Evolutionary conservation across 2,888 invertebrate species (phyloP).

Genomic region (Eulithis prunata): DNA sequence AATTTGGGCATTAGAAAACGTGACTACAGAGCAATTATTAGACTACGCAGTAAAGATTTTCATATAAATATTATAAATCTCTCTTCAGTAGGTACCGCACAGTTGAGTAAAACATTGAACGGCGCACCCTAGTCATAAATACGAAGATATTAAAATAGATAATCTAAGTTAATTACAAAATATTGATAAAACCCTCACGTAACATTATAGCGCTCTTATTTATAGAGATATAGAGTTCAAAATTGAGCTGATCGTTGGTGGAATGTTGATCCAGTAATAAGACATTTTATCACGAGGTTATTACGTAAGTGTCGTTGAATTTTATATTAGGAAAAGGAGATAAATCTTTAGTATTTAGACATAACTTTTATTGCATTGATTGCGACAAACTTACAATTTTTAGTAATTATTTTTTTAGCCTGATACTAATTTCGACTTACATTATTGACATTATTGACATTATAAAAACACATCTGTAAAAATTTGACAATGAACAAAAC

Average conservation of each 20-base stretch:
- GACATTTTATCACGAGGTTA: slow-evolving; percentile 61
- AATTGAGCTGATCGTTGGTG: slow-evolving; percentile 13
- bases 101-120: slow-evolving; percentile 28
- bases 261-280: slow-evolving; percentile 49
- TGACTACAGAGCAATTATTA: too few species aligned
- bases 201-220: slow-evolving; percentile 10
- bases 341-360: slow-evolving; percentile 1
- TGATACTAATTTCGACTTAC: too few species aligned
- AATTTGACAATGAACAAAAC: too few species aligned
- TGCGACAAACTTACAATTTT: too few species aligned
- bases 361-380: background rate
- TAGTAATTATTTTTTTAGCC: too few species aligned
- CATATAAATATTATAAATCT: background rate
- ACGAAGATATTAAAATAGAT: slow-evolving; percentile 35
- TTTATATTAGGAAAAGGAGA: slow-evolving; percentile 32
- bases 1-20: too few species aligned
- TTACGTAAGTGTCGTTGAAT: slow-evolving; percentile 35
- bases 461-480: too few species aligned
- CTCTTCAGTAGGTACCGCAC: background rate
- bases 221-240: slow-evolving; percentile 19
- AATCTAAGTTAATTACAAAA: slow-evolving; percentile 41
- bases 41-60: too few species aligned
- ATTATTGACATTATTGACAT: too few species aligned
- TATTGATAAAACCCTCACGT: slow-evolving; percentile 28
- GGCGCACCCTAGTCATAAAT: slow-evolving; percentile 31